phyloP scores from a whole-genome alignment of 2,888 invertebrate genomes.

The Heliconius sara region DNA sequence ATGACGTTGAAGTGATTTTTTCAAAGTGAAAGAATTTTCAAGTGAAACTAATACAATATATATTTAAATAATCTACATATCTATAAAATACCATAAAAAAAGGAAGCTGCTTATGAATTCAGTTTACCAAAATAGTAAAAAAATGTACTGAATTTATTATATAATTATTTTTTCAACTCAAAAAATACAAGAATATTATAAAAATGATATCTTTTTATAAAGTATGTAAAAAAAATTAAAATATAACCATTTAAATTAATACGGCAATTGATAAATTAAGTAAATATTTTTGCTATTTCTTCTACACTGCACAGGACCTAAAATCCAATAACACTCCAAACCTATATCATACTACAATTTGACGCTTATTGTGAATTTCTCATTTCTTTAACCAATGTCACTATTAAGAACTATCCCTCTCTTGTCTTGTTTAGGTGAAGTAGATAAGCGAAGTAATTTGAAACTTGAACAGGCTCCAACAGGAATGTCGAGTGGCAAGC shows the following conservation, averaged over 20 bases:
- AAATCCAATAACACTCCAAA: too few species aligned
- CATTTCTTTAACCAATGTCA: not conserved
- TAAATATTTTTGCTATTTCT: too few species aligned
- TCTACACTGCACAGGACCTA: too few species aligned
- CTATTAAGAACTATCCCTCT: not conserved
- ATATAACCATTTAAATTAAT: too few species aligned
- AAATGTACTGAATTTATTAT: too few species aligned
- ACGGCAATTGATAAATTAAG: too few species aligned
- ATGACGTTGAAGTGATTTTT: not conserved
- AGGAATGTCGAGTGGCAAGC: conserved; percentile 40
- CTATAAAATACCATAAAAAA: not conserved
- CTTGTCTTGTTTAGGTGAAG: conserved; percentile 12
- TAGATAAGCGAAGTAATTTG: conserved; percentile 26
- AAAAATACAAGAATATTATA: too few species aligned
- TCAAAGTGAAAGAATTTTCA: not conserved
- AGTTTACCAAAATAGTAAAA: too few species aligned
- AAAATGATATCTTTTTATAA: not conserved
- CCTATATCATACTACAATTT: too few species aligned
- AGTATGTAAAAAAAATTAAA: not conserved
- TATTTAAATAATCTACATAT: not conserved
- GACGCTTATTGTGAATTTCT: too few species aligned
- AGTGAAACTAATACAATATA: not conserved
- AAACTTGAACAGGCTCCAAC: conserved; percentile 30
- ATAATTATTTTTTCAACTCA: too few species aligned
- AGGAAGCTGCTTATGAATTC: not conserved